Evolutionary conservation across 1,140 invertebrate species (phyloP), one percentile per base, ranked within the genome.

Genomic region (Aporrectodea caliginosa): DNA sequence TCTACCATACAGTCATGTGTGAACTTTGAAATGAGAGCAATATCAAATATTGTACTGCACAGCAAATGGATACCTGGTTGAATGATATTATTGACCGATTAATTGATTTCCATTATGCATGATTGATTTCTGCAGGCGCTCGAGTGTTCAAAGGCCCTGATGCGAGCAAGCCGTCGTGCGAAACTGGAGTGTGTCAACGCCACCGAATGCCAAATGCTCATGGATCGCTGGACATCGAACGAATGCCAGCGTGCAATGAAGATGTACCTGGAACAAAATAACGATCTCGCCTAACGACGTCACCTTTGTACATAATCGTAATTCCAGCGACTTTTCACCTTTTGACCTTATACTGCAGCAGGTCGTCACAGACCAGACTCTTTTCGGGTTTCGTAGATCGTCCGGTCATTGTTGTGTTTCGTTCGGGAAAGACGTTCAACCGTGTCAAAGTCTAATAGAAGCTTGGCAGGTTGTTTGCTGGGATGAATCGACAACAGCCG

Each of bases 211-310:
- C 85, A 90, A 16, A 82, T 88, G 33, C 84, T 93, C 22, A 84
- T 88, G 30, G 90, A 91, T 75, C 85, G 91, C 34, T 92, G 91
- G 91, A 87, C 89, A 75, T 91, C 91, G 0, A 88, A 91, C 75
- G 92, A 93, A 84, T 90, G 91, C 84, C 81, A 88, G 82, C 84
- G 90, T 84, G 88, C 91, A 82, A 84, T 90, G 86, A 86, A 89
- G 81, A 90, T 92, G 77, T 87, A 87, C 78, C 34, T 79, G n/a
- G 73, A 79, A 27, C 85, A 84, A 81, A 77, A 69, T n/a, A 72
- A 29, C 27, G 70, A 72, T 72, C 43, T 58, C 43, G 6, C 43
- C 22, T 58, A 22, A 58, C 43, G 6, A 12, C 6, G 22, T 58
- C 43, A 58, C 43, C 22, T 58, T 58, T 22, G 43, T n/a, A n/a